These are phyloP conservation scores for Terebella lapidaria DNA, from an alignment of 2,888 invertebrate genomes.

Conservation along the genomic window DNA sequence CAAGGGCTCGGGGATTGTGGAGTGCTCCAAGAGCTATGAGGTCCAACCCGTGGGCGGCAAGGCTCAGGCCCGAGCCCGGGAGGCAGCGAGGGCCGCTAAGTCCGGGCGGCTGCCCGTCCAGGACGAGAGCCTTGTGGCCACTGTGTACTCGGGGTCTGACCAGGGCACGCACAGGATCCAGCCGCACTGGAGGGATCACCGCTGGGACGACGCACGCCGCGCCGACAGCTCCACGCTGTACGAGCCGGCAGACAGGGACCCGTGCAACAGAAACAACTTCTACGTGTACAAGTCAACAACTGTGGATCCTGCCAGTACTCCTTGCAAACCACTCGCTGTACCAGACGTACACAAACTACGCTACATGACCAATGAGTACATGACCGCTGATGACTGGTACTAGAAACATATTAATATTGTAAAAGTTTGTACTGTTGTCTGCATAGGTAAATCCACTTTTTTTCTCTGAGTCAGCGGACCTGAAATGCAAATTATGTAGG, in stretches of 20 bases:
- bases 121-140: constrained; percentile 21
- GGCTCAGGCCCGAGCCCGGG: not conserved
- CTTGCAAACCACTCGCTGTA: constrained; percentile 22
- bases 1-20: not conserved
- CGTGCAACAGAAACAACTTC: constrained; percentile 17
- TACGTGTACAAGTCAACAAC: constrained; percentile 20
- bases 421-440: no score
- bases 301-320: constrained; percentile 21
- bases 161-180: constrained; percentile 21
- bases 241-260: constrained; percentile 23
- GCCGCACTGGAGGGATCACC: constrained; percentile 23
- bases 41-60: constrained; percentile 21
- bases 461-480: no score
- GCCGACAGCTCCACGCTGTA: constrained; percentile 20
- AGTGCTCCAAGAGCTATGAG: constrained; percentile 14
- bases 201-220: constrained; percentile 15
- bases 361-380: constrained; percentile 30
- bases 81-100: not conserved
- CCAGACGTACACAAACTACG: constrained; percentile 30
- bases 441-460: no score
- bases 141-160: constrained; percentile 16
- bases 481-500: no score
- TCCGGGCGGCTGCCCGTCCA: constrained; percentile 15
- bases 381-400: constrained; percentile 30
- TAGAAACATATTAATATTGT: no score